phyloP scores from a whole-genome alignment of 2,797 vertebrate genomes.

The Acipenser oxyrinchus region DNA sequence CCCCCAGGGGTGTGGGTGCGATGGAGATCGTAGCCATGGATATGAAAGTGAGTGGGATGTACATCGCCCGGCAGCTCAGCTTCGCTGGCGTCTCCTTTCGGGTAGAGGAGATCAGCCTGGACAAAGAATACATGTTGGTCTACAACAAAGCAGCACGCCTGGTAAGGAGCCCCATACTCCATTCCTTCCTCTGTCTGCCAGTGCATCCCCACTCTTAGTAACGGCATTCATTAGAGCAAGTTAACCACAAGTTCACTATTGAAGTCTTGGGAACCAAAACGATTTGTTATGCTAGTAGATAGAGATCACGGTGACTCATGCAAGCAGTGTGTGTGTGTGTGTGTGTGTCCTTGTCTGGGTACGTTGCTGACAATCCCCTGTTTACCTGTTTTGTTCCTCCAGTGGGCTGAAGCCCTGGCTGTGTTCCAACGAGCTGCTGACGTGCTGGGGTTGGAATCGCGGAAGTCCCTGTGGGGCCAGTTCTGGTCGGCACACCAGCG shows the following conservation, averaged over 20 bases:
- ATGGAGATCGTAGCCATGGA: constrained; percentile 99
- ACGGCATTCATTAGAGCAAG: too few relatives aligned
- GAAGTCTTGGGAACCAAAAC: background rate
- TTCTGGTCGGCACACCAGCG: constrained; percentile 98
- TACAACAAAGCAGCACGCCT: constrained; percentile 90
- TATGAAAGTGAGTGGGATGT: constrained; percentile 99
- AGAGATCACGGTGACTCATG: too few relatives aligned
- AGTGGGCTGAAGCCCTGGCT: constrained; percentile 89
- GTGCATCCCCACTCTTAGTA: too few relatives aligned
- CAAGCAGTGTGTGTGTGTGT: background rate
- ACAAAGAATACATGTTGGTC: constrained; percentile 76
- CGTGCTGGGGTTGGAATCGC: constrained; percentile 79
- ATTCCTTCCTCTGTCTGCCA: too few relatives aligned
- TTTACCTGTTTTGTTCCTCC: constrained; percentile 25
- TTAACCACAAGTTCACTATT: background rate
- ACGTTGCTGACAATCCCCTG: background rate
- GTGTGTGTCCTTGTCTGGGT: background rate
- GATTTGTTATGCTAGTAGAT: too few relatives aligned
- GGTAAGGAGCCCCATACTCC: constrained; percentile 54
- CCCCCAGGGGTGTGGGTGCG: constrained; percentile 84
- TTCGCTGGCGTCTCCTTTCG: constrained; percentile 94
- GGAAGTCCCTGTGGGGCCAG: constrained; percentile 94
- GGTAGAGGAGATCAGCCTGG: constrained; percentile 88
- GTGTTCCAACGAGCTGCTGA: constrained; percentile 87
- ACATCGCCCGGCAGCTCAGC: constrained; percentile 96